Evolutionary conservation across 2,797 vertebrate species (phyloP), one percentile per base, ranked within the genome.

Genomic region (Schizopygopsis malacanthus): DNA sequence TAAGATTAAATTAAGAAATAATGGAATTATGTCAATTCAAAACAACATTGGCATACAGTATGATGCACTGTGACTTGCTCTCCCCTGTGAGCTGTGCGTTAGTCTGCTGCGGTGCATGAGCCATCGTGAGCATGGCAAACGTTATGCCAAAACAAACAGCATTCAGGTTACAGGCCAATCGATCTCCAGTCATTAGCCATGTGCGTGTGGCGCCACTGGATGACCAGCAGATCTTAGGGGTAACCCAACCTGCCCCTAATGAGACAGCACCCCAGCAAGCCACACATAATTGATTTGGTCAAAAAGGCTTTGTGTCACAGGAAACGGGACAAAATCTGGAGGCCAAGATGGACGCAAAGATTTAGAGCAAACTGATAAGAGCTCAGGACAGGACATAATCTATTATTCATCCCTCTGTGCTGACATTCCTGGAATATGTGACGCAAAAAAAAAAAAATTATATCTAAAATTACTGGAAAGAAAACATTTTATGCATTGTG

Each of bases 161-260:
- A 94, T 92, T 90, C 91, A 92, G 92, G 91, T 94, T 94, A 93
- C 92, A 90, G 87, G 79, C 84, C 76, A 91, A 95, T 95, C 92
- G 94, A 95, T 95, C 94, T 95, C 91, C 93, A 94, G 94, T 94
- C 95, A 94, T 95, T 94, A 95, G 92, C 90, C 87, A 93, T 95
- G 94, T 94, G 92, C 93, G 92, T 92, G 92, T 94, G 93, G 94
- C 94, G 93, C 93, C 94, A 93, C 92, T 92, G 92, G 92, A 90
- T 92, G 93, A 92, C 92, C 91, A 92, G 91, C 89, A 87, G 87
- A 92, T 87, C 92, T 93, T 88, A 86, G 87, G 87, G 90, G 93
- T 94, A 96, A 95, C 87, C 92, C 81, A 92, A 91, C 82, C 89
- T 77, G 79, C 77, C 82, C 86, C 82, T 90, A 90, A 90, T 88